A percentile compares a stretch with the other conserved stretches of the same genome.
These are phyloP conservation scores for Nephrotoma flavescens DNA, from an alignment of 2,888 invertebrate species.

Conservation along the genomic window DNA sequence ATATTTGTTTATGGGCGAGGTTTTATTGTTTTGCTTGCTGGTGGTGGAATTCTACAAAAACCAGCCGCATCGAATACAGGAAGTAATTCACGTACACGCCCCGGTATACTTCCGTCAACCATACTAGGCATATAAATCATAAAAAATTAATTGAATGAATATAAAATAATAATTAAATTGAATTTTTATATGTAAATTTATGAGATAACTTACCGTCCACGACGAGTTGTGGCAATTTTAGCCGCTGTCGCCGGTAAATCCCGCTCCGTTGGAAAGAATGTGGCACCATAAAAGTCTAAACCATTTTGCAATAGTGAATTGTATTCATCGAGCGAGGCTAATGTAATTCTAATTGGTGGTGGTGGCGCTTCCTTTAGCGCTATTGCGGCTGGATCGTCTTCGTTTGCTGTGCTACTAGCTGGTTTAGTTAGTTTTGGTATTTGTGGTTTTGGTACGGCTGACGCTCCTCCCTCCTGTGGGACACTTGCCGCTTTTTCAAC, in stretches of 20 bases:
- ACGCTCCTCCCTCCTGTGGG: conserved; percentile 21
- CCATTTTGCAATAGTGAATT: conserved; percentile 69
- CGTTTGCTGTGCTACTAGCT: conserved; percentile 12
- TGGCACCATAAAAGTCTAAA: conserved; percentile 75
- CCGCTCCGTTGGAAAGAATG: conserved; percentile 73
- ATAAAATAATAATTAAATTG: background rate
- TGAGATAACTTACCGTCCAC: conserved; percentile 20
- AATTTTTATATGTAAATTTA: background rate
- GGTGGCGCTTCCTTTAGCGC: conserved; percentile 35
- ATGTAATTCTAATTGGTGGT: conserved; percentile 54
- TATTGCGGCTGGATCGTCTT: conserved; percentile 30
- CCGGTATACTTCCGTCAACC: conserved; percentile 50
- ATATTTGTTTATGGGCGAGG: conserved; percentile 26
- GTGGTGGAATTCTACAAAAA: conserved; percentile 70
- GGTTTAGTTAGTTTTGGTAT: conserved; percentile 33
- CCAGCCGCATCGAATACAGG: conserved; percentile 77
- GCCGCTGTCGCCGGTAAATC: conserved; percentile 49
- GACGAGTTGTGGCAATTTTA: conserved; percentile 37
- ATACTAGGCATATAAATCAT: conserved; percentile 34
- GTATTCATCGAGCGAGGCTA: conserved; percentile 62
- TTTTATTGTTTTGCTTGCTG: conserved; percentile 61
- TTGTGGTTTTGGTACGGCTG: conserved; percentile 33
- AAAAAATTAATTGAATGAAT: background rate
- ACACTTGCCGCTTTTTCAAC: conserved; percentile 1
- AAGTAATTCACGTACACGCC: conserved; percentile 54